Percentiles rank a stretch among this genome's conserved stretches.
These are phyloP conservation scores for Caenorhabditis sinica DNA, from an alignment of 2,888 invertebrate species.

Conservation along the genomic window DNA sequence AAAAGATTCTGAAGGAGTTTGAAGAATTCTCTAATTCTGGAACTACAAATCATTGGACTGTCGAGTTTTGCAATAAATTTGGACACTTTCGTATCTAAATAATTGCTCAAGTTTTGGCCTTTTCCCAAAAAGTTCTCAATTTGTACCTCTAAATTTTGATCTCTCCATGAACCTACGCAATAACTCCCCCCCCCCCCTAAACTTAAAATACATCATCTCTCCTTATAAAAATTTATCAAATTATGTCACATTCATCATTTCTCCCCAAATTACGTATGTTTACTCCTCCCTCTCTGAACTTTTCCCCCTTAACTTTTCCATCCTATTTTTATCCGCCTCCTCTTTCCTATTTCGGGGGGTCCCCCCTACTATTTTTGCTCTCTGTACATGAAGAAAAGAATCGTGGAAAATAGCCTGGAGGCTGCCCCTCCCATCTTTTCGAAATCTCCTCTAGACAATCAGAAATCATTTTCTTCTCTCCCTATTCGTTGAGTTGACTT, in stretches of 20 bases:
- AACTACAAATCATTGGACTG: too few species aligned
- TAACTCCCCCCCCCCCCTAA: too few species aligned
- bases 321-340: conserved; percentile 42
- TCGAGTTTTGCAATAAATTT: too few species aligned
- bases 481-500: neutral
- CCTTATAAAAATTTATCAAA: too few species aligned
- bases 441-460: conserved; percentile 58
- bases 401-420: conserved; percentile 27
- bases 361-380: neutral
- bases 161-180: too few species aligned
- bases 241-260: conserved; percentile 33
- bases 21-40: too few species aligned
- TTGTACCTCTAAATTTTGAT: too few species aligned
- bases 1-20: too few species aligned
- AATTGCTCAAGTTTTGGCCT: too few species aligned
- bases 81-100: too few species aligned
- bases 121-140: too few species aligned
- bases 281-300: conserved; percentile 11
- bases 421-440: neutral
- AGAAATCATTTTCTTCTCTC: conserved; percentile 36
- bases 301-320: neutral
- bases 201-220: neutral
- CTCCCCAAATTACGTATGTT: conserved; percentile 6
- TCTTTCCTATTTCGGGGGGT: conserved; percentile 37
- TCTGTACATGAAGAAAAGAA: neutral